Conservation (phyloP, 2,797 vertebrate species). For the Sorex maritimensis region DNA sequence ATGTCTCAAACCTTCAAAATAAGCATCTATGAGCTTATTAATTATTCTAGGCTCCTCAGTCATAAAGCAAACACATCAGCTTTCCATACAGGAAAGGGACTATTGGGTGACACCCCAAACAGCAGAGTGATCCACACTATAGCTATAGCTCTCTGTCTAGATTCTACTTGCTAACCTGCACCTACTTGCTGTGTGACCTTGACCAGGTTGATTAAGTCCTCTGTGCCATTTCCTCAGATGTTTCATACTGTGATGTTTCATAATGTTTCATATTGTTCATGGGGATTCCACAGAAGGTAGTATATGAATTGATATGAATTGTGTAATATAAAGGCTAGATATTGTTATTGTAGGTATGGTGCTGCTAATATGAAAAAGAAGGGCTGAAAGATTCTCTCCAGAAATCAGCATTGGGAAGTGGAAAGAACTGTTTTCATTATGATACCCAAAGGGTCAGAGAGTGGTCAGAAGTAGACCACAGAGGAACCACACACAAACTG, state of each 20-base stretch:
- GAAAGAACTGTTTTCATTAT: background rate
- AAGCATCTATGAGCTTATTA: background rate
- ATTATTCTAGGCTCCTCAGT: background rate
- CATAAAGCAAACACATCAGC: background rate
- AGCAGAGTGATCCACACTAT: background rate
- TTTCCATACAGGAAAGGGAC: background rate
- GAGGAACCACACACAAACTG: background rate
- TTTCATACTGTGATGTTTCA: background rate
- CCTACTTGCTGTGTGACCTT: background rate
- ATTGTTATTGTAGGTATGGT: background rate
- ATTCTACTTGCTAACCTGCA: background rate
- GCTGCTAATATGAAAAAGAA: background rate
- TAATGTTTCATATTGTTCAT: background rate
- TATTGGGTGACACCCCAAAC: background rate
- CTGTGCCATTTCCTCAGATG: constrained; percentile 2
- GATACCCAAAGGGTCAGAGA: background rate
- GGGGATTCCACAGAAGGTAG: background rate
- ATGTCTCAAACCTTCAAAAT: background rate
- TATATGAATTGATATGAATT: no score
- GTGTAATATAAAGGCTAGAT: background rate
- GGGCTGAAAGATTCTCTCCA: background rate
- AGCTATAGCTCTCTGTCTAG: background rate
- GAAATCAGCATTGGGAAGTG: background rate
- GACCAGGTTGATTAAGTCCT: background rate
- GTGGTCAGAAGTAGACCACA: background rate